Percentiles rank a stretch among this genome's conserved stretches.
Evolutionary conservation across 92 coral and sea anemone genomes (phyloP).

Genomic region (Palythoa grandiflora): DNA sequence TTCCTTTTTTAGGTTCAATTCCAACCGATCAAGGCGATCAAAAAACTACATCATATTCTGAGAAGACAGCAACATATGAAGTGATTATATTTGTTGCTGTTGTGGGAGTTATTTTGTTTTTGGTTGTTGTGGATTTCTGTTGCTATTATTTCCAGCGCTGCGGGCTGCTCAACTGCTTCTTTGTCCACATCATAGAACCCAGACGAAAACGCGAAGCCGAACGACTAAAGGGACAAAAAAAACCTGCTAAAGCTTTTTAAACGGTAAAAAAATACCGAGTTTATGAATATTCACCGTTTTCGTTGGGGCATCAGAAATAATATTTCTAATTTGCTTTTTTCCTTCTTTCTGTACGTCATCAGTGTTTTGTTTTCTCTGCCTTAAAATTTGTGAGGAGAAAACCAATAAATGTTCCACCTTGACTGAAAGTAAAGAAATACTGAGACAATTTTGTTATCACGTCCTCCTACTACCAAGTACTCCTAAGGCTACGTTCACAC

Average conservation of each 20-base stretch:
- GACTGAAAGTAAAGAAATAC: no score
- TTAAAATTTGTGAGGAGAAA: no score
- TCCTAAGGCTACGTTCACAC: no score
- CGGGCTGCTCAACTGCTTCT: constrained; percentile 32
- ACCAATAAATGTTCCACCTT: no score
- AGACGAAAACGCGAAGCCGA: constrained; percentile 23
- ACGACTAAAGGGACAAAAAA: neutral
- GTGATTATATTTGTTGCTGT: constrained; percentile 10
- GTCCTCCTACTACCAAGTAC: no score
- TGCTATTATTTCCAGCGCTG: constrained; percentile 34
- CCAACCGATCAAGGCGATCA: neutral
- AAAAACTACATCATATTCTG: neutral
- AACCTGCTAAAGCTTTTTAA: constrained; percentile 20
- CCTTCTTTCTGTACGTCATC: no score
- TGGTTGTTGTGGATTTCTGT: constrained; percentile 3
- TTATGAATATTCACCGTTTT: neutral
- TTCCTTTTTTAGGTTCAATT: neutral
- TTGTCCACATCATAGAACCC: constrained; percentile 24
- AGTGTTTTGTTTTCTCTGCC: no score
- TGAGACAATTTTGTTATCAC: no score
- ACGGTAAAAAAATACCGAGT: no score
- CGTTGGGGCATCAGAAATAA: neutral
- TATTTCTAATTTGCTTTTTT: no score
- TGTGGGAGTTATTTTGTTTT: constrained; percentile 14
- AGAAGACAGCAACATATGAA: neutral